phyloP scores from a whole-genome alignment of 2,113 vertebrate genomes.

The Thinocorus orbignyianus region DNA sequence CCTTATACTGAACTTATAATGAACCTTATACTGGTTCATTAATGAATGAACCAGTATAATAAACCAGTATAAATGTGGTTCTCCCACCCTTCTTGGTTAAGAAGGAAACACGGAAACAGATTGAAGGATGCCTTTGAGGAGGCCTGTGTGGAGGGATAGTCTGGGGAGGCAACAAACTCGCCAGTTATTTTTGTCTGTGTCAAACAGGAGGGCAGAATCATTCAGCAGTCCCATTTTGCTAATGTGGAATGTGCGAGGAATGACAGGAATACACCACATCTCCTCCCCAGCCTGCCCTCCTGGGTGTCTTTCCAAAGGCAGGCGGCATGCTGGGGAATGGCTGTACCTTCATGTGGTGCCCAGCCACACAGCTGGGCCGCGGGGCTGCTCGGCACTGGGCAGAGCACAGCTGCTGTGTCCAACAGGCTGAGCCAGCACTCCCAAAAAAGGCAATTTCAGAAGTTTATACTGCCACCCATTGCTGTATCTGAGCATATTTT shows the following conservation, averaged over 20 bases:
- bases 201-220: background rate
- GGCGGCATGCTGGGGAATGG: accelerated
- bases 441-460: background rate
- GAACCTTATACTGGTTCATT: too few species aligned
- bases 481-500: background rate
- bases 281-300: background rate
- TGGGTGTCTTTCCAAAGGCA: background rate
- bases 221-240: background rate
- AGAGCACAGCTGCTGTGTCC: accelerated
- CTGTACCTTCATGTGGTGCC: accelerated
- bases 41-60: background rate
- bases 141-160: background rate
- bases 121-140: background rate
- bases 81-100: background rate
- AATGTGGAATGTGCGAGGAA: background rate
- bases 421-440: background rate
- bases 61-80: background rate
- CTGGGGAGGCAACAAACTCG: background rate
- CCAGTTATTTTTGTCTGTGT: background rate
- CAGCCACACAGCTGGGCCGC: background rate
- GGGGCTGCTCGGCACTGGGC: background rate
- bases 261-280: background rate
- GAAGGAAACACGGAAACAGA: background rate
- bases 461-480: conserved; percentile 41
- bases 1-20: background rate